Evolutionary conservation across 2,888 invertebrate species (phyloP), one percentile per base, ranked within the genome.

Genomic region (Standfussiana lucernea): DNA sequence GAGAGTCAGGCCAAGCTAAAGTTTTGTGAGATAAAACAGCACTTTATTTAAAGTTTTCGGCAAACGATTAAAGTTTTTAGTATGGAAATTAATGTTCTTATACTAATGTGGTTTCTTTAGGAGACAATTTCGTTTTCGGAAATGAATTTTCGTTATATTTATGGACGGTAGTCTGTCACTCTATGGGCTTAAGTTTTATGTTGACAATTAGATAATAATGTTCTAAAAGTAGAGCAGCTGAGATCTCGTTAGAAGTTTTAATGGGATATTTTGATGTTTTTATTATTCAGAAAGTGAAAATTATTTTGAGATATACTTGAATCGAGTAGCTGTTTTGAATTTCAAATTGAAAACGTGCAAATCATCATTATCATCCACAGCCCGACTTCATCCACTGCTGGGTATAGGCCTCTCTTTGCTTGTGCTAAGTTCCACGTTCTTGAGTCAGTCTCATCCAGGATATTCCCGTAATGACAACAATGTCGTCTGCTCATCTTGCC

Each of bases 21-120:
- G 75, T 84, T 84, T 75, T 0, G 10, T 70, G 68, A 50, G 72
- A 84, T 84, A 71, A 75, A 77, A 73, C 42, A 37, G 61, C 45
- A 79, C 62, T 79, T 79, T 84, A 80, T 66, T 84, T 75, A 62
- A 80, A 81, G 64, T 84, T 84, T 68, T 45, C 15, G 45, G 21
- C 64, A n/a, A 40, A 81, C 37, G 62, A 84, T 84, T 81, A 59
- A 81, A 84, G 67, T 84, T 75, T 74, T 65, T 65, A 64, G n/a
- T 73, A 28, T 62, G 69, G 56, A 80, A 77, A 75, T 84, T 59
- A 28, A 64, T 75, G 65, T 74, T 72, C 62, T 50, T 59, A 11
- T 28, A 56, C 42, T 77, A 75, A 84, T 77, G 69, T 50, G 65
- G 32, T 80, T 73, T 74, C 45, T 64, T 35, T 59, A 45, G 1